Evolutionary conservation across 2,113 vertebrate species (phyloP), one percentile per base, ranked within the genome.

Genomic region (Amphiprion ocellaris): DNA sequence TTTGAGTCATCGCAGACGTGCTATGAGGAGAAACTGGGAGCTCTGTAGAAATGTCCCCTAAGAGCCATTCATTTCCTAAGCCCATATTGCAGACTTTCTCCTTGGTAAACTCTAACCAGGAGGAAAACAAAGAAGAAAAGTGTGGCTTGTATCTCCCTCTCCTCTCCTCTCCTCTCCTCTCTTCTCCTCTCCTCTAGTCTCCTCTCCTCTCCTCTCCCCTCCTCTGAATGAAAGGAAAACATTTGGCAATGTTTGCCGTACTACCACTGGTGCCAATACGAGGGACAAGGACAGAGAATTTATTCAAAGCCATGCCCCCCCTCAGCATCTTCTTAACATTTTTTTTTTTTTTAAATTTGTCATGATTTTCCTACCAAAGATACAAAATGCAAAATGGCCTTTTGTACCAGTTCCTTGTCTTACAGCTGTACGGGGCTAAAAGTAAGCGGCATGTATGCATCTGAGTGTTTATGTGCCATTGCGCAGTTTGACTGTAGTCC

Each of bases 221-320:
- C 30, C 30, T 30, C 49, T 85, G 69, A 89, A 87, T 77, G 67
- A 81, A 84, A 87, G 71, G 69, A 73, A 82, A 86, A 84, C 67
- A 81, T 85, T 88, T 93, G 90, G 89, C 86, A 89, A 37, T 71
- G 69, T 88, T 91, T 81, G 77, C 64, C 64, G 83, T 64, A 46
- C 65, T 41, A 46, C 49, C 39, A 41, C 54, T 59, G 60, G 65
- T 81, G 85, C 83, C 82, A 91, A 84, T 62, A 74, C 41, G 65
- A 75, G 28, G 69, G 81, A 86, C 78, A 76, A 77, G 84, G 88
- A 81, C 74, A 56, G 10, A 44, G 44, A 87, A 85, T 88, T 52
- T 88, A 87, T 90, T 91, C 83, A 76, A 88, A 89, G 82, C 73
- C 83, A 82, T 86, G 87, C 37, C 68, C 69, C 69, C 54, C 74